Evolutionary conservation across 2,113 vertebrate genomes (phyloP).

Genomic region (Oreochromis spilurus): DNA sequence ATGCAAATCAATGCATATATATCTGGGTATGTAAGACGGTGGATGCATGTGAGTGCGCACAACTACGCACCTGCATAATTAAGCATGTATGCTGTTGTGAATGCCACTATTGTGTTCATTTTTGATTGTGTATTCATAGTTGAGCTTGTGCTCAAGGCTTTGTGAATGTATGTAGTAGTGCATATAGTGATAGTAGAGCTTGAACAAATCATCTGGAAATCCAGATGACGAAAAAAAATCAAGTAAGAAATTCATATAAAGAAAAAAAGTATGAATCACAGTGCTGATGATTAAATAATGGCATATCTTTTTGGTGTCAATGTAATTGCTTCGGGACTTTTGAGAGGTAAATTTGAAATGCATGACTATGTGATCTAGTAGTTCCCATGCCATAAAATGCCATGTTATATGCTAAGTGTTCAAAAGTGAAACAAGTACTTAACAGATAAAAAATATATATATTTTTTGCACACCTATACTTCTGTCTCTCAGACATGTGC

Average conservation of each 20-base stretch:
- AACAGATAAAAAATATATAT: background rate
- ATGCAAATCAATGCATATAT: slow-evolving; percentile 67
- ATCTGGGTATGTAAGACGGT: slow-evolving; percentile 28
- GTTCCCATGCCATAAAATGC: background rate
- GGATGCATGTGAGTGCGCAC: background rate
- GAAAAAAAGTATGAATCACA: background rate
- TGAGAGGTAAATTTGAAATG: background rate
- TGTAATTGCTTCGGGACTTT: background rate
- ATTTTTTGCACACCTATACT: background rate
- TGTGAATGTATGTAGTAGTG: background rate
- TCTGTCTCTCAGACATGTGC: background rate
- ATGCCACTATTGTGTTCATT: background rate
- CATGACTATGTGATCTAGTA: background rate
- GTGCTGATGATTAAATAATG: background rate
- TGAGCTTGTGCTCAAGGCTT: background rate
- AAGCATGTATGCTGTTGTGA: slow-evolving; percentile 23
- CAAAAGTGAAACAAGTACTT: background rate
- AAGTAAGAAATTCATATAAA: background rate
- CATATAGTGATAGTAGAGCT: background rate
- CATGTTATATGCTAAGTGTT: background rate
- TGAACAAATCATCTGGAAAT: background rate
- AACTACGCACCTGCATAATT: slow-evolving; percentile 39
- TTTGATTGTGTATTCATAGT: background rate
- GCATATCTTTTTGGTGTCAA: background rate
- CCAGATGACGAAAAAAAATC: background rate